Conservation (phyloP, 2,888 invertebrate genomes). For the Phyllotreta striolata region DNA sequence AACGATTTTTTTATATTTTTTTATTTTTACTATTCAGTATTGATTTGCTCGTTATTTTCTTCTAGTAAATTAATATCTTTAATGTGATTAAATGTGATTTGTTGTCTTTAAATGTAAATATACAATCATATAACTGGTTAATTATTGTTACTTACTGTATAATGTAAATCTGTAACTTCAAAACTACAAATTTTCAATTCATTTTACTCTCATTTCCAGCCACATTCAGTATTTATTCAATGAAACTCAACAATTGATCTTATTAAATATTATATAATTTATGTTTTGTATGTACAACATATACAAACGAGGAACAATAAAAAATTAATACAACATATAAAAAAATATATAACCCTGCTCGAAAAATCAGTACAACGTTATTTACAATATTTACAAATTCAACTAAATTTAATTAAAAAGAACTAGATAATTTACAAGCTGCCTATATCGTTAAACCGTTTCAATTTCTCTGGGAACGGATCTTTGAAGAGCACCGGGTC, state of each 20-base stretch:
- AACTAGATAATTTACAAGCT: slow-evolving; percentile 71
- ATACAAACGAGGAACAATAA: slow-evolving; percentile 43
- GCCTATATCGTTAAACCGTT: slow-evolving; percentile 88
- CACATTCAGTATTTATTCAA: background rate
- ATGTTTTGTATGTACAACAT: slow-evolving; percentile 46
- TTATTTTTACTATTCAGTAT: too few relatives aligned
- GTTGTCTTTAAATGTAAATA: slow-evolving; percentile 11
- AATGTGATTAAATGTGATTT: slow-evolving; percentile 16
- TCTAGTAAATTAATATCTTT: slow-evolving; percentile 4
- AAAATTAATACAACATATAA: slow-evolving; percentile 45
- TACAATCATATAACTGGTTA: slow-evolving; percentile 10
- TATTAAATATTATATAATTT: slow-evolving; percentile 40
- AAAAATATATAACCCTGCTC: slow-evolving; percentile 48
- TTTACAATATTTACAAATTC: slow-evolving; percentile 46
- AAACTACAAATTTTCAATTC: too few relatives aligned
- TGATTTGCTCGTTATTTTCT: too few relatives aligned
- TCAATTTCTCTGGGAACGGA: slow-evolving; percentile 83
- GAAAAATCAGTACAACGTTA: slow-evolving; percentile 46
- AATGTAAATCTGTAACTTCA: too few relatives aligned
- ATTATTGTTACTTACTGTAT: background rate
- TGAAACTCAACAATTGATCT: background rate
- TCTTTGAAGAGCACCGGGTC: slow-evolving; percentile 94
- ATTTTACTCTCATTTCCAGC: too few relatives aligned
- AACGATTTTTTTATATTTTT: too few relatives aligned
- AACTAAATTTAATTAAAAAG: slow-evolving; percentile 40